Evolutionary conservation across 2,113 vertebrate species (phyloP).

Genomic region (Dicerorhinus sumatrensis): DNA sequence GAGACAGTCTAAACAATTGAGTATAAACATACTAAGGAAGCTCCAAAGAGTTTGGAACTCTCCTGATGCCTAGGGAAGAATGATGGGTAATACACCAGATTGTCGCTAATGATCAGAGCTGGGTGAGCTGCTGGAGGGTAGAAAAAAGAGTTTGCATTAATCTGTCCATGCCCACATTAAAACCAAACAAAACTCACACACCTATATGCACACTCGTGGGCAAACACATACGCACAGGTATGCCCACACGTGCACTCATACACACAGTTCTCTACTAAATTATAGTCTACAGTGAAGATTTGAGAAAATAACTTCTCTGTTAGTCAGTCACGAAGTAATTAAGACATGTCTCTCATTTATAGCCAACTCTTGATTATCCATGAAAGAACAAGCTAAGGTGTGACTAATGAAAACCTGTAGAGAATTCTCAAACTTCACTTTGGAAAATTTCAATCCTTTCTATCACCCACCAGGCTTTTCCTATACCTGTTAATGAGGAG

Average conservation of each 20-base stretch:
- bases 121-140: background rate
- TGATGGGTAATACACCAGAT: background rate
- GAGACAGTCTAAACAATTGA: background rate
- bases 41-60: background rate
- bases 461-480: background rate
- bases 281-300: background rate
- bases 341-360: background rate
- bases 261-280: background rate
- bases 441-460: background rate
- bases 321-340: background rate
- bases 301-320: background rate
- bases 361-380: background rate
- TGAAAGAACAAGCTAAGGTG: background rate
- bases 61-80: background rate
- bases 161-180: background rate
- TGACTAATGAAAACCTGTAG: background rate
- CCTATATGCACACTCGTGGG: rapidly evolving
- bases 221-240: background rate
- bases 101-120: background rate
- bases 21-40: background rate
- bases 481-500: background rate
- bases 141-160: background rate
- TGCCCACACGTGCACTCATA: background rate
- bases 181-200: background rate
- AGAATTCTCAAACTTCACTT: background rate